These are phyloP conservation scores for Ophion ellenae DNA, from an alignment of 2,888 invertebrate species.

Conservation along the genomic window DNA sequence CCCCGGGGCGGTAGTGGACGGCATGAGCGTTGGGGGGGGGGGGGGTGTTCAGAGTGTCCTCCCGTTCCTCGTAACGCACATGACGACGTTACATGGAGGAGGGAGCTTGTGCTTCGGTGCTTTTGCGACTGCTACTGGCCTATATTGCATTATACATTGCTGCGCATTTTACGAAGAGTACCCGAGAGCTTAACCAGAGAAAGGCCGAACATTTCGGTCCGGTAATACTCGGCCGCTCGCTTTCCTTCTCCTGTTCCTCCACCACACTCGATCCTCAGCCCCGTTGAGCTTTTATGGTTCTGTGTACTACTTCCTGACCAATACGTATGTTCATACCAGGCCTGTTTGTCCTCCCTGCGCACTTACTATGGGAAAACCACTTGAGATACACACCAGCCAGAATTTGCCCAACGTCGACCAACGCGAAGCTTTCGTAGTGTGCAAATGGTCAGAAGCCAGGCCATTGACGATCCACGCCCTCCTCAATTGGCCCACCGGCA, in stretches of 20 bases:
- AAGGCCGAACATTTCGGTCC: constrained; percentile 62
- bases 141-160: constrained; percentile 66
- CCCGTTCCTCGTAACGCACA: constrained; percentile 52
- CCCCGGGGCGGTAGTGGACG: constrained; percentile 52
- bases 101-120: constrained; percentile 42
- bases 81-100: constrained; percentile 38
- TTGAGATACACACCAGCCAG: background rate
- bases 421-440: background rate
- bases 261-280: constrained; percentile 10
- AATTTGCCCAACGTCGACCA: background rate
- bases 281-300: constrained; percentile 49
- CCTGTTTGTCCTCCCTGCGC: background rate
- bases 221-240: constrained; percentile 56
- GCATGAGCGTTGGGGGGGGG: background rate
- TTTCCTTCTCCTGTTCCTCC: constrained; percentile 27
- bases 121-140: constrained; percentile 46
- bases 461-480: constrained; percentile 1
- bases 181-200: constrained; percentile 61
- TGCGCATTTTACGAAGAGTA: constrained; percentile 61
- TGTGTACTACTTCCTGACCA: constrained; percentile 33
- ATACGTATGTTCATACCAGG: constrained; percentile 14
- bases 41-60: background rate
- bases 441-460: background rate
- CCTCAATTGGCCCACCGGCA: constrained; percentile 11
- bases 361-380: constrained; percentile 7